Base-by-base conservation (phyloP, 2,113 vertebrate species). In the Rhabdornis inornatus region DNA sequence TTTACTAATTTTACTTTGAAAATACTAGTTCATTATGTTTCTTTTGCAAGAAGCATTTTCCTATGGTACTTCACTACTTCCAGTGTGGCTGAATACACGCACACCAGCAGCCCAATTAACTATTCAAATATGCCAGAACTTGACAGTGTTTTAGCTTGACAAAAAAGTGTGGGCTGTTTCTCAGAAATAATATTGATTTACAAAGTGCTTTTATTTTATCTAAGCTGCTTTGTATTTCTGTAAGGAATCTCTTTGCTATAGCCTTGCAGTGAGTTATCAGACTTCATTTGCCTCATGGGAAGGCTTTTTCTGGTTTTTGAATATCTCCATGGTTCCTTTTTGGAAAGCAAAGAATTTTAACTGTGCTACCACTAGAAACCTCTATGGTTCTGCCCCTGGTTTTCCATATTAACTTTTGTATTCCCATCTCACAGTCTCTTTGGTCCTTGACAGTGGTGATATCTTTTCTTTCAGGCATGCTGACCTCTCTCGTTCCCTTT, bases 401-500 rank as follows among this genome's bases (percentile, higher is more conserved):
- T 75, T 47, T 68, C 74, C 87, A 7, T 53, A 52, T 69, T 83
- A 87, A 68, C 76, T 95, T 96, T 57, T 86, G 56, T 81, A 90
- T 89, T 95, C 49, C 15, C 72, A 79, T 93, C 90, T 89, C 95
- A 85, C 87, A 90, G 70, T 93, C 89, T 89, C 86, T 96, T 92
- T 90, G 85, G 87, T 95, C 87, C 79, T 83, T 95, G 92, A 82
- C 72, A 90, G 47, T 85, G 90, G 88, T 84, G 68, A 50, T 94
- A 95, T 97, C 94, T 94, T 94, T 92, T 82, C 59, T 95, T 79
- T 66, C 87, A 94, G 81, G 71, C 90, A 66, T 30, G 70, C 78
- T 95, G 93, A 96, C 87, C 91, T 96, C 68, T 95, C 55, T 66
- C 14, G 6, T 86, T 94, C 84, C 86, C 94, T 90, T 77, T 94